phyloP scores from a whole-genome alignment of 2,113 vertebrate species.

The Corvus hawaiiensis region DNA sequence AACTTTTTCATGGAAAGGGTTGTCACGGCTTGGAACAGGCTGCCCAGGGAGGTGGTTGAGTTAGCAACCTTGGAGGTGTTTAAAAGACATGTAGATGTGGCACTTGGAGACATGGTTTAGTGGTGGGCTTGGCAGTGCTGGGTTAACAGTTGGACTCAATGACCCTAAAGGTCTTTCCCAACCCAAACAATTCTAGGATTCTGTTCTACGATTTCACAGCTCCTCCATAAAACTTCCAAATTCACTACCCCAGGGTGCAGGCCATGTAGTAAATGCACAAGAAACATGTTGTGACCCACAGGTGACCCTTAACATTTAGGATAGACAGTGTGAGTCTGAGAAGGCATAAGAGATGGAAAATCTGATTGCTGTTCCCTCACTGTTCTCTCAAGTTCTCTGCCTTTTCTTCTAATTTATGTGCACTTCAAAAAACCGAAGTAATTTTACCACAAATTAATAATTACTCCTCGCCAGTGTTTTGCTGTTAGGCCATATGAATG shows the following conservation, averaged over 20 bases:
- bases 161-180: not conserved
- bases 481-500: not conserved
- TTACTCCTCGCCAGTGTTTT: not conserved
- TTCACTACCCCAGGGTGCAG: not conserved
- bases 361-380: not conserved
- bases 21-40: not conserved
- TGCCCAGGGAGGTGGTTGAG: not conserved
- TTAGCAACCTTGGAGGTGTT: not conserved
- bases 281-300: not conserved
- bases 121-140: not conserved
- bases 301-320: not conserved
- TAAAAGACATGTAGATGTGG: rapidly evolving
- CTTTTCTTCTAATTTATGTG: not conserved
- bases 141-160: not conserved
- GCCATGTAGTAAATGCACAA: not conserved
- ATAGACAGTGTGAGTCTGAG: not conserved
- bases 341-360: not conserved
- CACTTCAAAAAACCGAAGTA: not conserved
- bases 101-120: not conserved
- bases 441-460: not conserved
- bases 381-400: not conserved
- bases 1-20: not conserved
- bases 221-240: not conserved
- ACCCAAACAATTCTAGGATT: not conserved
- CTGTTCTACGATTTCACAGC: not conserved